Conservation (phyloP, 2,797 vertebrate genomes). For the Stomatorhinus walkeri region DNA sequence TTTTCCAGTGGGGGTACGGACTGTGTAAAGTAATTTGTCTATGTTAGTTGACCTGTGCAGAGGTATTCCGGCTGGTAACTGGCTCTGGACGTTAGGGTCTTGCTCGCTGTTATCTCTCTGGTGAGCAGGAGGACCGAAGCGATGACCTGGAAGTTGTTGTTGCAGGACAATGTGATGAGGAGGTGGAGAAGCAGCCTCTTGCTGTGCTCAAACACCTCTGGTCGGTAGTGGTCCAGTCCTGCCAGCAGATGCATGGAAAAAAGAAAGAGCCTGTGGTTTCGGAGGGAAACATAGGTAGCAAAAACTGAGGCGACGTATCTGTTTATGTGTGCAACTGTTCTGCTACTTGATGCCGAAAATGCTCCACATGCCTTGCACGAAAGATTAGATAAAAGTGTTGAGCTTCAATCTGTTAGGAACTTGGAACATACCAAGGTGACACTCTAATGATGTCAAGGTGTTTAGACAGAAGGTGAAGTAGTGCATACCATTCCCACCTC, state of each 20-base stretch:
- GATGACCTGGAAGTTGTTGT: conserved; percentile 89
- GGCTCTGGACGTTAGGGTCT: conserved; percentile 89
- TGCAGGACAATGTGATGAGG: conserved; percentile 87
- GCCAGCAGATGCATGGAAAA: conserved; percentile 5
- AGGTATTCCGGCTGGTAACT: conserved; percentile 82
- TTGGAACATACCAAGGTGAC: conserved; percentile 6
- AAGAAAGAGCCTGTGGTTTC: background rate
- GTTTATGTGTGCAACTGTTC: background rate
- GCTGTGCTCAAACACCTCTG: conserved; percentile 97
- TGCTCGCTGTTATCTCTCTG: conserved; percentile 85
- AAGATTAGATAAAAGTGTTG: conserved; percentile 7
- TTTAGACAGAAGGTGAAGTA: background rate
- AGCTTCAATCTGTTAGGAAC: background rate
- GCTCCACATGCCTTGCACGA: background rate
- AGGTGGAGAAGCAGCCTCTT: conserved; percentile 90
- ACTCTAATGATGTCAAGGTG: background rate
- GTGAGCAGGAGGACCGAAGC: conserved; percentile 91
- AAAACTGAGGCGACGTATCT: background rate
- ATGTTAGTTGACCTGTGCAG: conserved; percentile 69
- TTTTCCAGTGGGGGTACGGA: background rate
- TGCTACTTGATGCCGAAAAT: background rate
- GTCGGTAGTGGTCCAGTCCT: conserved; percentile 96
- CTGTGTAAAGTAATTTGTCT: background rate
- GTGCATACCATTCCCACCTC: background rate
- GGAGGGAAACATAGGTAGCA: background rate